These are phyloP conservation scores for Danio kyathit DNA, from an alignment of 2,797 vertebrate species.

Conservation along the genomic window DNA sequence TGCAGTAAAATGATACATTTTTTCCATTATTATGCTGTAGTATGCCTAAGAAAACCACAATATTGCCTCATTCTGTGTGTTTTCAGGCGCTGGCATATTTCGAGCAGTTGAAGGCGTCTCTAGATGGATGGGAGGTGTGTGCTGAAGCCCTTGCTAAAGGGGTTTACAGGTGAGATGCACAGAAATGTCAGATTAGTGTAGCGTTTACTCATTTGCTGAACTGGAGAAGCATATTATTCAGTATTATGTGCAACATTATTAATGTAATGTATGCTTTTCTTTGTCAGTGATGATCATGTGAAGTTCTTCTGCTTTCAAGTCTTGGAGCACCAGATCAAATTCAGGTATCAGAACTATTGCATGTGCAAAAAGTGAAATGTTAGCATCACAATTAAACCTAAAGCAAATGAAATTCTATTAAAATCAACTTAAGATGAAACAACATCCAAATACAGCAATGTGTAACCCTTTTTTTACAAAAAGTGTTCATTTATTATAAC, in stretches of 20 bases:
- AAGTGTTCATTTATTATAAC: too few species aligned
- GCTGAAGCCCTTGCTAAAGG: constrained; percentile 93
- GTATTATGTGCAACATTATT: too few species aligned
- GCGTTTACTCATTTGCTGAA: too few species aligned
- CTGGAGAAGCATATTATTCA: too few species aligned
- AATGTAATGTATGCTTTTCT: background rate
- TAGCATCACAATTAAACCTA: too few species aligned
- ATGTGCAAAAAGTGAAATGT: too few species aligned
- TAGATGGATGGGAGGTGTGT: constrained; percentile 95
- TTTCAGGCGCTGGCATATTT: constrained; percentile 93
- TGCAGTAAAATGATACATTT: too few species aligned
- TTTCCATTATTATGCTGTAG: too few species aligned
- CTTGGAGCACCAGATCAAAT: constrained; percentile 96
- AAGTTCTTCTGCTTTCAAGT: constrained; percentile 99
- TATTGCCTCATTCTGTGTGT: constrained; percentile 18
- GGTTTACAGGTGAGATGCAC: constrained; percentile 87
- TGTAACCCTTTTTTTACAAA: too few species aligned
- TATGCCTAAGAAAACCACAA: background rate
- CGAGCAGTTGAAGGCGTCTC: constrained; percentile 97
- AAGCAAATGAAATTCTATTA: too few species aligned
- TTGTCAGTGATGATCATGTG: constrained; percentile 92
- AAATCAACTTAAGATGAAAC: too few species aligned
- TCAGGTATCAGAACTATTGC: constrained; percentile 80
- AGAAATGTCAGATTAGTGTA: background rate
- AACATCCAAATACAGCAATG: too few species aligned